A percentile compares a stretch with the other conserved stretches of the same genome.
These are phyloP conservation scores for Ips nitidus DNA, from an alignment of 1,140 invertebrate species.

Conservation along the genomic window DNA sequence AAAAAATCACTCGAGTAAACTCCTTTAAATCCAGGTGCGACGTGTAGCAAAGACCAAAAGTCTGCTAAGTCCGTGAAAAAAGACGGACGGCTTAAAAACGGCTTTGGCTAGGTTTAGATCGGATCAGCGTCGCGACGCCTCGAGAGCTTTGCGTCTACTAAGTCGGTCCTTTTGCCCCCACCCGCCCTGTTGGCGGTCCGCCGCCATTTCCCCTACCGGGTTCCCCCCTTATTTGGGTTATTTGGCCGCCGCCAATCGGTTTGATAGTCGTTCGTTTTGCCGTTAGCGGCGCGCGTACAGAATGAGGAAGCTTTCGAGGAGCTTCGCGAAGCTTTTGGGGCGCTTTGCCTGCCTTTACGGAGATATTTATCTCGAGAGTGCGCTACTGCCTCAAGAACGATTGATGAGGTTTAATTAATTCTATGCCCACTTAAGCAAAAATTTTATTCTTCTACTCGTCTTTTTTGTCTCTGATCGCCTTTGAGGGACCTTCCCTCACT, in stretches of 20 bases:
- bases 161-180: conserved; percentile 46
- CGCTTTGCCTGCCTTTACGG: conserved; percentile 28
- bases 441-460: background rate
- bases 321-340: conserved; percentile 26
- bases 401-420: conserved; percentile 23
- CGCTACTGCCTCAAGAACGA: conserved; percentile 1
- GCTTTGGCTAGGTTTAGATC: conserved; percentile 52
- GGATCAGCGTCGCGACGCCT: conserved; percentile 51
- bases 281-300: conserved; percentile 35
- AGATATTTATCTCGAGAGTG: conserved; percentile 32
- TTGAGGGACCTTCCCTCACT: too few relatives aligned
- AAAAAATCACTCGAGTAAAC: conserved; percentile 45
- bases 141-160: conserved; percentile 52
- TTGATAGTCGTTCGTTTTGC: conserved; percentile 36
- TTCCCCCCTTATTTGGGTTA: conserved; percentile 13
- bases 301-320: conserved; percentile 32
- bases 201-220: conserved; percentile 15
- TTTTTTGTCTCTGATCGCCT: background rate
- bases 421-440: conserved; percentile 1
- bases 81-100: conserved; percentile 51
- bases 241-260: conserved; percentile 34
- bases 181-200: conserved; percentile 15
- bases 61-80: conserved; percentile 50
- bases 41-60: conserved; percentile 50
- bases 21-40: conserved; percentile 50